Percentiles rank a stretch among this genome's conserved stretches.
phyloP scores from a whole-genome alignment of 2,888 invertebrate species.

The Archaeoteleia sp. region DNA sequence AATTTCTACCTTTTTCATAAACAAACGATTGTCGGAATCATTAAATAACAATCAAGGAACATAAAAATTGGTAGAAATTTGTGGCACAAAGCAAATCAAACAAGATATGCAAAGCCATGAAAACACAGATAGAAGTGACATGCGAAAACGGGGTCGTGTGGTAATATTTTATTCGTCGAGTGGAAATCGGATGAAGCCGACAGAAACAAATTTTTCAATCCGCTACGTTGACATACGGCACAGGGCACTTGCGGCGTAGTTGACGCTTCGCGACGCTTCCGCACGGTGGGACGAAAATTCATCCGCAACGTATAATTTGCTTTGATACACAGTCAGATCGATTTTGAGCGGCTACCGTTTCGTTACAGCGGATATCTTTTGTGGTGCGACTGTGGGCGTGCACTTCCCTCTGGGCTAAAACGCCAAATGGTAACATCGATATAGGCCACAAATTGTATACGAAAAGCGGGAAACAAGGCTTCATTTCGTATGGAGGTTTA shows the following conservation, averaged over 20 bases:
- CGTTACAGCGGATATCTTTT: conserved; percentile 74
- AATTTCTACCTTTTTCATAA: no score
- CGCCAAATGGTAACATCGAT: conserved; percentile 71
- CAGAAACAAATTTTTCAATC: conserved; percentile 55
- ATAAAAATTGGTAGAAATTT: conserved; percentile 36
- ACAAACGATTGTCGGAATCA: no score
- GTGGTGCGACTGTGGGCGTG: conserved; percentile 72
- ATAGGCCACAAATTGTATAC: conserved; percentile 57
- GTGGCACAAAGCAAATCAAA: conserved; percentile 40
- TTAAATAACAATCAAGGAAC: no score
- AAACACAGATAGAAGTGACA: conserved; percentile 35
- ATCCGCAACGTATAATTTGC: conserved; percentile 72
- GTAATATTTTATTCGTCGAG: conserved; percentile 55
- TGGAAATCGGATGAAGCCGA: conserved; percentile 56
- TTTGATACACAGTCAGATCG: conserved; percentile 67
- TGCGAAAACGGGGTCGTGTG: conserved; percentile 47
- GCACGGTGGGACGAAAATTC: conserved; percentile 61
- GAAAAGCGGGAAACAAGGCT: conserved; percentile 54
- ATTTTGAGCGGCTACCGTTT: conserved; percentile 72
- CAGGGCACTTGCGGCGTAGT: conserved; percentile 36
- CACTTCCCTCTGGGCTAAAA: conserved; percentile 69
- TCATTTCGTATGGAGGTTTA: conserved; percentile 53
- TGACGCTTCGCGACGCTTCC: conserved; percentile 46
- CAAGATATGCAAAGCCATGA: conserved; percentile 22
- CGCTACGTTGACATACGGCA: conserved; percentile 41